Evolutionary conservation across 2,113 vertebrate species (phyloP), one percentile per base, ranked within the genome.

Genomic region (Bungarus multicinctus): DNA sequence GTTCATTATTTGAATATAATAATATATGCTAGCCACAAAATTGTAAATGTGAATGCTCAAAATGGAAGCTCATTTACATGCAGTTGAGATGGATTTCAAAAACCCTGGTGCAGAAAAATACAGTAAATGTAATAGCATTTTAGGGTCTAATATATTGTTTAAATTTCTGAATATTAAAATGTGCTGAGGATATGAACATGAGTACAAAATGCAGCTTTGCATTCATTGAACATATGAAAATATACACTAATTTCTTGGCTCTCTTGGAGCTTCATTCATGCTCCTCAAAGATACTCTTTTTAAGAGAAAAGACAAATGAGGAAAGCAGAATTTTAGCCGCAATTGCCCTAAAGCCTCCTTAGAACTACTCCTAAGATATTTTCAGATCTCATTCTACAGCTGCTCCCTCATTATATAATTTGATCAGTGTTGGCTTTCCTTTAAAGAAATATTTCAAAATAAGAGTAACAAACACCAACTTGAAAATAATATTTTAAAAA

Each of bases 91-190:
- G 52, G 89, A 81, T 81, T 93, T 91, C 85, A 34, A 81, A 81
- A 45, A 30, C 30, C 43, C 12, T 47, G 16, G 22, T 93, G 88
- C 74, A 43, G 14, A 90, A 93, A 60, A 93, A 39, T 90, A 23
- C 74, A 54, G 43, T 85, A 89, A 81, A 86, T 93, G 85, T 91
- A 88, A 88, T 54, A 91, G 50, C 34, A 74, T 55, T 91, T 91
- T 93, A 43, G 81, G 57, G 88, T 88, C 91, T 45, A 30, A 53
- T 91, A 64, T 52, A 93, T 86, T 16, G 1, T 39, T 30, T 81
- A 58, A 91, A 69, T 20, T 25, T 60, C 89, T 93, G 52, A 91
- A 93, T 58, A 69, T 52, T 86, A 88, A 88, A 81, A 50, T 88
- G 30, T 57, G 53, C 27, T 81, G 60, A 50, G 22, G 57, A 93